These are phyloP conservation scores for Apodemus speciosus DNA, from an alignment of 2,113 vertebrate species.

Conservation along the genomic window DNA sequence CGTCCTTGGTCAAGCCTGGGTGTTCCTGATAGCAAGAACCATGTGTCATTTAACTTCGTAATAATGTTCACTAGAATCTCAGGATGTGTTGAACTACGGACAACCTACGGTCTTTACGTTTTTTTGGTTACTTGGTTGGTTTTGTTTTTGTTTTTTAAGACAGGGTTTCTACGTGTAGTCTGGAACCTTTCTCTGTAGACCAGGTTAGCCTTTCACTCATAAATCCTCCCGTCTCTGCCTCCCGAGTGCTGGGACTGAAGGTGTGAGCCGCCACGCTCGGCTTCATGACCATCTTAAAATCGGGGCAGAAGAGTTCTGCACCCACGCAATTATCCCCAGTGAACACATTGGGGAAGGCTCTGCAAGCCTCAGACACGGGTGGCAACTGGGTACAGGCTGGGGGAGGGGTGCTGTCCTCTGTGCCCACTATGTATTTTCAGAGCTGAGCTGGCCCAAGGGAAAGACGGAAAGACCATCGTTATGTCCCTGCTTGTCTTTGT, in stretches of 20 bases:
- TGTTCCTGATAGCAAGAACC: background rate
- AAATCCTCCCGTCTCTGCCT: background rate
- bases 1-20: background rate
- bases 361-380: background rate
- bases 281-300: background rate
- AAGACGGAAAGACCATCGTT: background rate
- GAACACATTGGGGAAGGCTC: background rate
- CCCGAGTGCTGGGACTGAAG: background rate
- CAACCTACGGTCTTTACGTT: background rate
- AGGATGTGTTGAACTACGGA: background rate
- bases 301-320: background rate
- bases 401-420: background rate
- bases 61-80: background rate
- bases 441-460: background rate
- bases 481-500: background rate
- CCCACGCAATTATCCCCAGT: background rate
- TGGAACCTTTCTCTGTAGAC: background rate
- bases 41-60: background rate
- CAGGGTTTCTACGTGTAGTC: background rate
- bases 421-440: background rate
- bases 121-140: background rate
- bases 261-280: accelerated
- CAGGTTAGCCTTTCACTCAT: background rate
- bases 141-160: background rate
- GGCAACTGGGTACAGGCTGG: too few relatives aligned